Evolutionary conservation across 2,113 vertebrate species (phyloP), one percentile per base, ranked within the genome.

Genomic region (Proteles cristata): DNA sequence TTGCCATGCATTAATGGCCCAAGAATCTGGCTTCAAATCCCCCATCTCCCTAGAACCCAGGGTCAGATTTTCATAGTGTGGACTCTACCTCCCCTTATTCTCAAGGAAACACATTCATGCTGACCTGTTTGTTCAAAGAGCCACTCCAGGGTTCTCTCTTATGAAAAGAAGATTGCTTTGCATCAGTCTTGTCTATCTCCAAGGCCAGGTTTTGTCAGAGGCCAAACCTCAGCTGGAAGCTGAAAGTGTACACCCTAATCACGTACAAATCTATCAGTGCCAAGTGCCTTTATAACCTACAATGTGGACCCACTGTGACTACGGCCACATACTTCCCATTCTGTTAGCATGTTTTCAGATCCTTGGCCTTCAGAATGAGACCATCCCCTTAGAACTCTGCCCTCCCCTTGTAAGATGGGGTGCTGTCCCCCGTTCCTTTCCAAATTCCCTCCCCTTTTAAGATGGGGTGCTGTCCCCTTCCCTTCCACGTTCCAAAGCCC

Each of bases 71-170:
- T 84, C 26, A 58, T 17, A 16, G 35, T 0, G 2, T 17, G 26
- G 82, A 16, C 19, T n/a, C 48, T 7, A 17, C 82, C 63, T 76
- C 45, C 74, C 15, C 53, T 45, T 45, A 33, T 58, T 50, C 81
- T 45, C 28, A 33, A 88, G n/a, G 19, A 25, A 11, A n/a, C 2
- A 0, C 0, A 0, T 3, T 6, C 3, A 7, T 50, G 31, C 48
- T 7, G 7, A 74, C 50, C 35, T 66, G n/a, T 26, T 31, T 73
- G 14, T 85, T 63, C n/a, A 58, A 68, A 53, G 88, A 31, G 21
- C 1, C 0, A 15, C 58, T n/a, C 92, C 19, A 0, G 4, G 33
- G 21, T 4, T 33, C 16, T 26, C 6, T 39, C 84, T 85, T 84
- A 50, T 25, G 76, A 31, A 88, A 80, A 48, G 21, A 77, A 16